A percentile compares a stretch with the other conserved stretches of the same genome.
These are phyloP conservation scores for Polyergus mexicanus DNA, from an alignment of 1,140 invertebrate genomes.

Conservation along the genomic window DNA sequence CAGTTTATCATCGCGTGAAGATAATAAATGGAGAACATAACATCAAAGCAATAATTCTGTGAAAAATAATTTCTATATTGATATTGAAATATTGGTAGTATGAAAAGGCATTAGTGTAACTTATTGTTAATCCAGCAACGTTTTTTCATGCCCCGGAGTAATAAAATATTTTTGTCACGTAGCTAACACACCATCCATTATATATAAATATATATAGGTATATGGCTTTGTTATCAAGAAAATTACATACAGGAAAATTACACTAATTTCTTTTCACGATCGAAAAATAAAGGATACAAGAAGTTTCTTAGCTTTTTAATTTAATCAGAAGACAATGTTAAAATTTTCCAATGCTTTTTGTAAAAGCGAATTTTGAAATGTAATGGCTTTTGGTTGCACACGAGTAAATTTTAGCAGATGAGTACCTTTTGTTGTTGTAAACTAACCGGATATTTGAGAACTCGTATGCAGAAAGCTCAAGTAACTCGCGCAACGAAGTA, in stretches of 20 bases:
- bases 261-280: slow-evolving; percentile 42
- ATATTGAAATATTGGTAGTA: slow-evolving; percentile 39
- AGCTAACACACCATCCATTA: slow-evolving; percentile 43
- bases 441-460: slow-evolving; percentile 10
- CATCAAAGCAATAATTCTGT: not conserved
- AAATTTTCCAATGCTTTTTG: not conserved
- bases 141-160: slow-evolving; percentile 45
- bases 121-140: slow-evolving; percentile 20
- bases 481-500: slow-evolving; percentile 49
- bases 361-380: not conserved
- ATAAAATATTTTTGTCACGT: slow-evolving; percentile 67
- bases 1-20: not conserved
- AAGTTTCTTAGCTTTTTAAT: not conserved
- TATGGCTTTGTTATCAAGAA: slow-evolving; percentile 20
- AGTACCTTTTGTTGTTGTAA: not conserved
- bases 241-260: slow-evolving; percentile 29
- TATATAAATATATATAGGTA: not conserved
- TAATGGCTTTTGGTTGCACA: slow-evolving; percentile 7
- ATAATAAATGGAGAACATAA: not conserved
- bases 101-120: slow-evolving; percentile 38
- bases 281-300: slow-evolving; percentile 8
- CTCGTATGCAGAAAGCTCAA: slow-evolving; percentile 17
- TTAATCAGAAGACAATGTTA: not conserved
- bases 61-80: slow-evolving; percentile 44
- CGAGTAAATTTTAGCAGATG: slow-evolving; percentile 7